Conservation (phyloP, 2,797 vertebrate genomes). For the Adrianichthys oophorus region DNA sequence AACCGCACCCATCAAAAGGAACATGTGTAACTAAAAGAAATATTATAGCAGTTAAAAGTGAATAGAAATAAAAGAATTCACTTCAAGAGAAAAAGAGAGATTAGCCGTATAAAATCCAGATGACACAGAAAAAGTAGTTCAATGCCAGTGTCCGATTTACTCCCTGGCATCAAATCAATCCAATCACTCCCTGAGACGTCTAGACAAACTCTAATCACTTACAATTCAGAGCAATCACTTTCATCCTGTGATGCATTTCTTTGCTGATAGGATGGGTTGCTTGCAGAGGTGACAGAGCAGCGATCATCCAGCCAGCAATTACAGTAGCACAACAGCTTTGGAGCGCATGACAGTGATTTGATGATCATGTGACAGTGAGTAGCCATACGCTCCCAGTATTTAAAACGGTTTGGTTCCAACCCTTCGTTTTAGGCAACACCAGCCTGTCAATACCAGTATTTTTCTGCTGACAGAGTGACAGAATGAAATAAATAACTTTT, state of each 20-base stretch:
- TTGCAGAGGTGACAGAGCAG: constrained; percentile 43
- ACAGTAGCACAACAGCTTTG: constrained; percentile 51
- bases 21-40: too few species aligned
- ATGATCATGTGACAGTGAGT: constrained; percentile 42
- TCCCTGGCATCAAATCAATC: constrained; percentile 67
- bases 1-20: too few species aligned
- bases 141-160: constrained; percentile 59
- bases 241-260: constrained; percentile 65
- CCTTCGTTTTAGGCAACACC: constrained; percentile 8
- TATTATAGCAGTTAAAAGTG: too few species aligned
- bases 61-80: too few species aligned
- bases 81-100: not conserved
- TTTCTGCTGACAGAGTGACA: constrained; percentile 10
- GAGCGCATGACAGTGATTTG: constrained; percentile 52
- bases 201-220: constrained; percentile 72
- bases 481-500: constrained; percentile 10
- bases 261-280: constrained; percentile 50
- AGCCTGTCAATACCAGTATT: constrained; percentile 24
- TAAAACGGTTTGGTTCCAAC: constrained; percentile 20
- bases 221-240: constrained; percentile 72
- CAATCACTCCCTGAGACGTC: constrained; percentile 60
- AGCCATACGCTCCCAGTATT: constrained; percentile 39
- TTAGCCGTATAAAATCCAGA: constrained; percentile 28
- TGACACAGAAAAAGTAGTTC: constrained; percentile 39
- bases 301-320: constrained; percentile 60